Base-by-base conservation (phyloP, 2,113 vertebrate genomes). In the Zingel zingel region DNA sequence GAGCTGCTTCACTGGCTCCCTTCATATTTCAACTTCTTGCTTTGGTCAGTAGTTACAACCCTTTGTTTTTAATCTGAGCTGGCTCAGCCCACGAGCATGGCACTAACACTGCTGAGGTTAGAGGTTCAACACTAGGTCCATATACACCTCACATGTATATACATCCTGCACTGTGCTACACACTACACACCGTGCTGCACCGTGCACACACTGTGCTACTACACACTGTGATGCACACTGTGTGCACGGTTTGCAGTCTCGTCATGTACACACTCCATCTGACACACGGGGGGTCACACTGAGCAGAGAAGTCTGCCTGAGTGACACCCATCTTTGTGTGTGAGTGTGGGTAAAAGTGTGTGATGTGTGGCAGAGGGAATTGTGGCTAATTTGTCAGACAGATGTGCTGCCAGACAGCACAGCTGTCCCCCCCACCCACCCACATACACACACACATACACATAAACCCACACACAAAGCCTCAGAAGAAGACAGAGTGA, bases 91-190 rank as follows among this genome's bases (percentile, higher is more conserved):
- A 76, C 66, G 82, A 89, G 82, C 81, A 80, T 51, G 73, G 74
- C 74, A 68, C 66, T 77, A 92, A 93, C 70, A 91, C 90, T 93
- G 88, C 30, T 88, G 88, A 92, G 91, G 87, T 86, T 64, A 50
- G 77, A 84, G 78, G 83, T 88, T 88, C 74, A 77, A 79, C 51
- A 0, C 69, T 64, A 69, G 71, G 89, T 84, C 77, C 75, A 76
- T 23, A 48, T 56, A 58, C 21, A 74, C 77, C 53, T 63, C 67
- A 80, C 81, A 53, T 48, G 45, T 69, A 54, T 33, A 33, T 23
- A 73, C 36, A 78, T 14, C 21, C 74, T 33, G 54, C 64, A 57
- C 57, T 43, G 43, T 9, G 39, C 39, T 43, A 43, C 39, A 43
- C 39, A 43, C 39, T 43, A 43, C 39, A 43, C 39, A 11, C 39